A percentile compares a stretch with the other conserved stretches of the same genome.
Evolutionary conservation across 2,888 invertebrate species (phyloP).

Genomic region (Chymomyza caudatula): DNA sequence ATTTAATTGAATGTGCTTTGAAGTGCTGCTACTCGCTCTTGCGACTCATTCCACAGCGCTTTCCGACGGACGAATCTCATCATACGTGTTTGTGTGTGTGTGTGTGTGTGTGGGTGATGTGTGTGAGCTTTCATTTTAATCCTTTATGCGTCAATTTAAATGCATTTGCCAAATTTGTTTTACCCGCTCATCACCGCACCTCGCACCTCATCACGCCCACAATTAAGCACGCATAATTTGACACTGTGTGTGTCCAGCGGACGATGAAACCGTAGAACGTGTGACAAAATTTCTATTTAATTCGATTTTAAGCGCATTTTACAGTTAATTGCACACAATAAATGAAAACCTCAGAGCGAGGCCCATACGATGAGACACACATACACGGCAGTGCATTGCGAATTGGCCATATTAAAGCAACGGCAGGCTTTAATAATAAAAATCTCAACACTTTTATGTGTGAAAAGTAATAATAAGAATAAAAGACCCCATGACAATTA

Average conservation of each 20-base stretch:
- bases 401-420: neutral
- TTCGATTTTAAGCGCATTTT: slow-evolving; percentile 73
- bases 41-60: too few relatives aligned
- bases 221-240: slow-evolving; percentile 45
- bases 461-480: neutral
- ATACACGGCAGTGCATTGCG: neutral
- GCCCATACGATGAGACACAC: neutral
- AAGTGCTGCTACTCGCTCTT: slow-evolving; percentile 18
- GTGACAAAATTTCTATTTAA: slow-evolving; percentile 70
- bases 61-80: too few relatives aligned
- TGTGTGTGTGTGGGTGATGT: neutral
- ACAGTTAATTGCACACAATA: slow-evolving; percentile 65
- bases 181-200: slow-evolving; percentile 30
- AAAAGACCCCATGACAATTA: slow-evolving; percentile 48
- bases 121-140: slow-evolving; percentile 55
- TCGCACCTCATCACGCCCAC: slow-evolving; percentile 9
- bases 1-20: slow-evolving; percentile 38
- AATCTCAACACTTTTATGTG: neutral
- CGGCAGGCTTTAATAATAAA: neutral
- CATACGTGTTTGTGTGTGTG: neutral
- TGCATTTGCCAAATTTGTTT: slow-evolving; percentile 68
- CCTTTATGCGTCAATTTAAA: slow-evolving; percentile 59
- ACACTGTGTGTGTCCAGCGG: neutral
- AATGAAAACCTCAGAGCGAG: neutral
- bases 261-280: slow-evolving; percentile 48